Evolutionary conservation across 2,888 invertebrate genomes (phyloP), one percentile per base, ranked within the genome.

Genomic region (Drosophila meridionalis): DNA sequence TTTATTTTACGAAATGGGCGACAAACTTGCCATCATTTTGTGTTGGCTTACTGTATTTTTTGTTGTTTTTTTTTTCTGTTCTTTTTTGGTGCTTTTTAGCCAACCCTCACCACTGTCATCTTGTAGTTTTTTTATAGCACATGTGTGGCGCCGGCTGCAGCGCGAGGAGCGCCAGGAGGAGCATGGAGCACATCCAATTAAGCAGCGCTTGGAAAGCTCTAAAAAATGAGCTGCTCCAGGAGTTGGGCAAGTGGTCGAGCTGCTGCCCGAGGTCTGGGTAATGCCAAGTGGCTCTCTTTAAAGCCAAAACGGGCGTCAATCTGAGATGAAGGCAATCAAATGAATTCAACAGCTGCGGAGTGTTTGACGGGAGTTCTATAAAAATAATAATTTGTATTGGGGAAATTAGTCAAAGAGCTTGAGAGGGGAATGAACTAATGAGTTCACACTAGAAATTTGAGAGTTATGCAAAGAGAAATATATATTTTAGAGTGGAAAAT

Each of bases 1-100:
- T 85, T 85, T 85, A 89, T 87, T 89, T 82, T 84, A 73, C 75
- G 82, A 85, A 85, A 85, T 89, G 85, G 89, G 89, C 85, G 85
- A 89, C 87, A 85, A 85, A 85, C 87, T 89, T 87, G 87, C 74
- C 74, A 53, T 78, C 79, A 78, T 74, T 78, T 78, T 69, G 64
- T 52, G 56, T 62, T 68, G 78, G 67, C 64, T 84, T 61, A 52
- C 50, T 1, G 50, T 34, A 32, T 11, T 32, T 50, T 32, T n/a
- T 64, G 5, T 28, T 14, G 4, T 40, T 40, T 14, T 12, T 3
- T 38, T 38, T 1, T 20, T 20, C 20, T 38, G n/a, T n/a, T 34
- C 5, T 38, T 38, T n/a, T 62, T 4, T 12, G 3, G n/a, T n/a
- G 38, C 63, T 43, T 71, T 69, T 65, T 66, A 56, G 63, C 53